phyloP scores from a whole-genome alignment of 2,888 invertebrate species.

The Parelbella ahira region DNA sequence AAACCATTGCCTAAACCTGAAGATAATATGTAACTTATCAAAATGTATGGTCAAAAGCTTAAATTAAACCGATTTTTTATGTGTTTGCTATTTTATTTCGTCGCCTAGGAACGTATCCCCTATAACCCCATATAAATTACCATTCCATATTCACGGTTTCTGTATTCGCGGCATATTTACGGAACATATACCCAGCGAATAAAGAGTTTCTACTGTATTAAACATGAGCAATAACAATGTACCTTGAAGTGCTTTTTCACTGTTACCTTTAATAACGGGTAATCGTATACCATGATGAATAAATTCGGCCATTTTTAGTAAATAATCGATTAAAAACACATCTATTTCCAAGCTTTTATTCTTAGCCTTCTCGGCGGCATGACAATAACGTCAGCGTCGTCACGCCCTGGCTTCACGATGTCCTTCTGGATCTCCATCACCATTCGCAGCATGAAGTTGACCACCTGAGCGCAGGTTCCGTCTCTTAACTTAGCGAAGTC shows the following conservation, averaged over 20 bases:
- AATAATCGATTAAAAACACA: constrained; percentile 27
- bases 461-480: constrained; percentile 76
- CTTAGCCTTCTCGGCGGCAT: constrained; percentile 46
- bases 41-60: constrained; percentile 23
- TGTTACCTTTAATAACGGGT: too few relatives aligned
- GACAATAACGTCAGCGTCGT: constrained; percentile 63
- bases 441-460: constrained; percentile 75
- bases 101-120: background rate
- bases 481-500: constrained; percentile 76
- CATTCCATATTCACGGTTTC: too few relatives aligned
- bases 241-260: too few relatives aligned
- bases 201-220: too few relatives aligned
- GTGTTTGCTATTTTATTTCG: constrained; percentile 20
- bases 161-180: too few relatives aligned
- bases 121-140: background rate
- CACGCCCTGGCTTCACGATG: constrained; percentile 56
- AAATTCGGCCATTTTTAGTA: too few relatives aligned
- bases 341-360: constrained; percentile 73
- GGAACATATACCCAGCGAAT: too few relatives aligned
- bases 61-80: constrained; percentile 14
- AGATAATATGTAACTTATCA: constrained; percentile 19
- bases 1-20: constrained; percentile 27
- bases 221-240: too few relatives aligned
- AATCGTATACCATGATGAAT: too few relatives aligned
- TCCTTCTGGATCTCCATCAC: constrained; percentile 74